phyloP scores from a whole-genome alignment of 2,888 invertebrate genomes.

The Eupithecia tripunctaria region DNA sequence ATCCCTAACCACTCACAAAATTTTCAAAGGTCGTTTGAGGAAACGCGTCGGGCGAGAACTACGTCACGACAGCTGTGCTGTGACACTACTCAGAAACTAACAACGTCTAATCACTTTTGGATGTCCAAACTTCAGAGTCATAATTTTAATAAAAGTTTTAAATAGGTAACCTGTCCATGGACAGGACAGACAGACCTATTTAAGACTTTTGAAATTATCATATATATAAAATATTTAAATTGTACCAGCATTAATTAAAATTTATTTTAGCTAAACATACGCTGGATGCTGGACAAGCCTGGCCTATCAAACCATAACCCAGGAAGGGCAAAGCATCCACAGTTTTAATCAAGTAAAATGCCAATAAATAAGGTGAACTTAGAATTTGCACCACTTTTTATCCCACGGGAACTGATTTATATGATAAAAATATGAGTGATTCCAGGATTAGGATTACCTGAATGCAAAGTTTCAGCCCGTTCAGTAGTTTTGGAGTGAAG shows the following conservation, averaged over 20 bases:
- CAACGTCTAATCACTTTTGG: not conserved
- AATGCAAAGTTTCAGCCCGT: no score
- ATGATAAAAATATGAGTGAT: no score
- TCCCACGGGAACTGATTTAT: no score
- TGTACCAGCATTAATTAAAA: not conserved
- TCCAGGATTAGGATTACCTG: no score
- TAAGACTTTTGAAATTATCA: not conserved
- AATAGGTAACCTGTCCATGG: no score
- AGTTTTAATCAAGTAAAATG: not conserved
- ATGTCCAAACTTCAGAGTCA: not conserved
- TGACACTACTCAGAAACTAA: constrained; percentile 33
- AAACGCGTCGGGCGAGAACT: constrained; percentile 28
- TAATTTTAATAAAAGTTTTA: no score
- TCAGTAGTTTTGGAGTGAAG: no score
- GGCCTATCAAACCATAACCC: not conserved
- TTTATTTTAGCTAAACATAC: no score
- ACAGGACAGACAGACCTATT: not conserved
- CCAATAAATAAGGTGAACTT: no score
- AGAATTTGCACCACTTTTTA: no score
- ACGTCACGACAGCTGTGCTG: constrained; percentile 41
- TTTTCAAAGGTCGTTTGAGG: constrained; percentile 55
- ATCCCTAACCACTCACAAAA: constrained; percentile 36
- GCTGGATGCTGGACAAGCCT: not conserved
- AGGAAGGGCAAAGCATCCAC: not conserved
- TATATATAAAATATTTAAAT: not conserved